Percentiles rank a stretch among this genome's conserved stretches.
Evolutionary conservation across 2,113 vertebrate genomes (phyloP).

Genomic region (Notarius quadriscutis): DNA sequence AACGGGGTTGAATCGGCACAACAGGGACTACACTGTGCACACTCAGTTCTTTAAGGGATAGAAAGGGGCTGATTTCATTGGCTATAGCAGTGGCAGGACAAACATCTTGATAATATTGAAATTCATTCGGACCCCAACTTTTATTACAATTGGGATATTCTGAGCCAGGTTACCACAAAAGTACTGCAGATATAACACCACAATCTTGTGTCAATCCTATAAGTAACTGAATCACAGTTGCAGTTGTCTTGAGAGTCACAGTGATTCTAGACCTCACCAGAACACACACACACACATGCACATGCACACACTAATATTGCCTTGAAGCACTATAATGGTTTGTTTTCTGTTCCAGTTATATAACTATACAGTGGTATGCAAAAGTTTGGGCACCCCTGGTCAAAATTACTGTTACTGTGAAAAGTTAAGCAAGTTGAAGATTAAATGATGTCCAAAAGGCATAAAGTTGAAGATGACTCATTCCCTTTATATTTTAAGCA

Average conservation of each 20-base stretch:
- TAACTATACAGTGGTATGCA: not conserved
- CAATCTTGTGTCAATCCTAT: not conserved
- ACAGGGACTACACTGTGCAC: not conserved
- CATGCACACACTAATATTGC: slow-evolving; percentile 9
- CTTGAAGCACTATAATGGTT: slow-evolving; percentile 50
- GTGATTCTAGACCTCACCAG: not conserved
- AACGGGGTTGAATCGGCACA: not conserved
- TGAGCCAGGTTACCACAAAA: not conserved
- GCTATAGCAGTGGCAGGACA: not conserved
- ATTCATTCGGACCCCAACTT: not conserved
- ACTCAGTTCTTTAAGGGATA: not conserved
- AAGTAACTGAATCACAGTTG: not conserved
- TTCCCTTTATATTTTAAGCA: no score
- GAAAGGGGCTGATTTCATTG: not conserved
- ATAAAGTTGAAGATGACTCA: no score
- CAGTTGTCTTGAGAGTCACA: not conserved
- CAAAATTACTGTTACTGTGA: no score
- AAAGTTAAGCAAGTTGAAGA: no score
- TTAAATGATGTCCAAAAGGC: no score
- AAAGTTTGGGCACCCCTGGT: no score
- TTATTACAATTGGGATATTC: not conserved
- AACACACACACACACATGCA: slow-evolving; percentile 1
- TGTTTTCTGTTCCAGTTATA: slow-evolving; percentile 49
- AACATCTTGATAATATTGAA: not conserved
- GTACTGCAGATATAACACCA: not conserved